These are phyloP conservation scores for Parascotia fuliginaria DNA, from an alignment of 2,888 invertebrate genomes.

Conservation along the genomic window DNA sequence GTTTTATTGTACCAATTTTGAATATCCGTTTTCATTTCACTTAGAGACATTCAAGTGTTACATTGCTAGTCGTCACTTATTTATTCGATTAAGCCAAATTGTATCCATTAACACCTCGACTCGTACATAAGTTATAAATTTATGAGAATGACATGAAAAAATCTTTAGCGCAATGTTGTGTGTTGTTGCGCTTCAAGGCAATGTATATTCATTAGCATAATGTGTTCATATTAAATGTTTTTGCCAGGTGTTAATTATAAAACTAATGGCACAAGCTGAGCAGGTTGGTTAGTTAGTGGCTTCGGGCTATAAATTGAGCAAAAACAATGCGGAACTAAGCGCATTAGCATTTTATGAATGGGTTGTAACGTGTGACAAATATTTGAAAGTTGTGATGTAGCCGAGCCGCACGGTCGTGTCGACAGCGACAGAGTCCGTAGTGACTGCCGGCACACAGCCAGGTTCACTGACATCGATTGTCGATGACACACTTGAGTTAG, in stretches of 20 bases:
- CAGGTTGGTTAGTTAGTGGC: conserved; percentile 57
- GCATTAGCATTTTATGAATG: conserved; percentile 78
- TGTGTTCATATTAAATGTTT: conserved; percentile 58
- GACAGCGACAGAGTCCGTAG: conserved; percentile 37
- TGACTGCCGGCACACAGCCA: conserved; percentile 25
- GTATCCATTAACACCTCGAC: conserved; percentile 70
- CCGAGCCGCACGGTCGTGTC: conserved; percentile 25
- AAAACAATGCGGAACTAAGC: conserved; percentile 72
- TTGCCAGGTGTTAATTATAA: conserved; percentile 72
- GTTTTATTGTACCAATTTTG: conserved; percentile 83
- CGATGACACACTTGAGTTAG: conserved; percentile 31
- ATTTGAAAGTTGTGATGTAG: conserved; percentile 72
- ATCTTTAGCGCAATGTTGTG: conserved; percentile 30
- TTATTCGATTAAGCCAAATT: conserved; percentile 55
- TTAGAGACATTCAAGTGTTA: conserved; percentile 49
- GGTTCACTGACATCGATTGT: conserved; percentile 47
- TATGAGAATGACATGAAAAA: conserved; percentile 42
- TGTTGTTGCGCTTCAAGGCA: conserved; percentile 36
- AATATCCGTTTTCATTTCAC: conserved; percentile 75
- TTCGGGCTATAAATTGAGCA: conserved; percentile 69
- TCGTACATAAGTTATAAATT: conserved; percentile 36
- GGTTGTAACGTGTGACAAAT: conserved; percentile 62
- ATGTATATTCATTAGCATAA: conserved; percentile 46
- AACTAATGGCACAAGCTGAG: conserved; percentile 58
- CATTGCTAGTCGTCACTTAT: conserved; percentile 48